Evolutionary conservation across 2,797 vertebrate species (phyloP).

Genomic region (Brachyrhaphis roseni): DNA sequence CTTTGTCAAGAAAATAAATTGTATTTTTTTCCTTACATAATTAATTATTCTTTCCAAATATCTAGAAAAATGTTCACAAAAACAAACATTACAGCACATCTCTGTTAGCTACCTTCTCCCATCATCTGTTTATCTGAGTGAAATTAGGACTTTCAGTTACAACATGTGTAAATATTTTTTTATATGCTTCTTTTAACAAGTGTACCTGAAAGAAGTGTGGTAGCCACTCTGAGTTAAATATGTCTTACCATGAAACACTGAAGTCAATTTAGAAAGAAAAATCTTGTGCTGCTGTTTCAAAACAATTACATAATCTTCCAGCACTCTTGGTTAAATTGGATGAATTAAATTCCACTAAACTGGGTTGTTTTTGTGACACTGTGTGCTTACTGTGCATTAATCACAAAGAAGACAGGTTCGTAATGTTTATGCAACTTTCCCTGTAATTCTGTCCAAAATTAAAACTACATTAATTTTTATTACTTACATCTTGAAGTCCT

Average conservation of each 20-base stretch:
- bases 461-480: neutral
- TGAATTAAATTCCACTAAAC: conserved; percentile 1
- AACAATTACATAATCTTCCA: neutral
- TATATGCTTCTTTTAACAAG: neutral
- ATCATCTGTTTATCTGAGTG: neutral
- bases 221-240: neutral
- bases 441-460: neutral
- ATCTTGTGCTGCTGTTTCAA: neutral
- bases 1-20: neutral
- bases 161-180: neutral
- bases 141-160: neutral
- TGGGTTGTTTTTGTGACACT: neutral
- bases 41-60: neutral
- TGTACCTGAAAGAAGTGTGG: neutral
- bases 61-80: neutral
- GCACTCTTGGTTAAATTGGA: neutral
- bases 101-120: neutral
- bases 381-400: neutral
- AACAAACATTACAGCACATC: neutral
- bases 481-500: neutral
- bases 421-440: neutral
- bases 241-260: neutral
- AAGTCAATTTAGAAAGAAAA: neutral
- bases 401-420: neutral
- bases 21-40: no score